phyloP scores from a whole-genome alignment of 2,113 vertebrate genomes.

The Tragelaphus buxtoni region DNA sequence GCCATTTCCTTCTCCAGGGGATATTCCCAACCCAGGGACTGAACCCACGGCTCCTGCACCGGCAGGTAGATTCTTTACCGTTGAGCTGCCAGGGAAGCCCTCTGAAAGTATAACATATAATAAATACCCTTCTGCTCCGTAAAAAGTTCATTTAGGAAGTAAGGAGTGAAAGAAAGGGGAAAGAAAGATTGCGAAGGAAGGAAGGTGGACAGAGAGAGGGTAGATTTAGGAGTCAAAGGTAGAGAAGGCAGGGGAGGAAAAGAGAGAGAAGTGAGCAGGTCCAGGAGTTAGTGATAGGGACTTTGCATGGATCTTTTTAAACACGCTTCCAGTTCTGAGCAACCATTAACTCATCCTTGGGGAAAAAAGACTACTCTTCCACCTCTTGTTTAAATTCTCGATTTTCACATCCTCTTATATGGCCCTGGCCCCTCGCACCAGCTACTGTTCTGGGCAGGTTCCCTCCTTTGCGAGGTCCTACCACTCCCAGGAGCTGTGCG shows the following conservation, averaged over 20 bases:
- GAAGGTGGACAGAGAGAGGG: background rate
- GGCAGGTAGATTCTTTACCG: background rate
- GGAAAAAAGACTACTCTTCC: background rate
- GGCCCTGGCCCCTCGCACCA: background rate
- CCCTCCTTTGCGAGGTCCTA: background rate
- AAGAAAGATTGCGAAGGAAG: background rate
- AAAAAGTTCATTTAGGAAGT: background rate
- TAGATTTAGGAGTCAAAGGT: background rate
- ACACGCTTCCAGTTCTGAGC: background rate
- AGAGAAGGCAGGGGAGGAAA: background rate
- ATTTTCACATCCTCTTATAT: background rate
- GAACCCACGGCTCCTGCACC: background rate
- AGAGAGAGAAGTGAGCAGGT: background rate
- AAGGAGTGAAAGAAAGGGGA: background rate
- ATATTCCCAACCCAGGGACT: accelerated
- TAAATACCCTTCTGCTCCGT: background rate
- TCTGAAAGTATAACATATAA: background rate
- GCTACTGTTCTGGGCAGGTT: too few relatives aligned
- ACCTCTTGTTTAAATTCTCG: background rate
- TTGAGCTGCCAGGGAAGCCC: background rate
- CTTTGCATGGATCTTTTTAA: background rate
- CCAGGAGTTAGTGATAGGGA: background rate
- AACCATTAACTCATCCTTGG: background rate
- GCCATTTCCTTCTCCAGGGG: background rate
- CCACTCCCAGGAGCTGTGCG: background rate